Conservation (phyloP, 2,113 vertebrate genomes). For the Antidorcas marsupialis region DNA sequence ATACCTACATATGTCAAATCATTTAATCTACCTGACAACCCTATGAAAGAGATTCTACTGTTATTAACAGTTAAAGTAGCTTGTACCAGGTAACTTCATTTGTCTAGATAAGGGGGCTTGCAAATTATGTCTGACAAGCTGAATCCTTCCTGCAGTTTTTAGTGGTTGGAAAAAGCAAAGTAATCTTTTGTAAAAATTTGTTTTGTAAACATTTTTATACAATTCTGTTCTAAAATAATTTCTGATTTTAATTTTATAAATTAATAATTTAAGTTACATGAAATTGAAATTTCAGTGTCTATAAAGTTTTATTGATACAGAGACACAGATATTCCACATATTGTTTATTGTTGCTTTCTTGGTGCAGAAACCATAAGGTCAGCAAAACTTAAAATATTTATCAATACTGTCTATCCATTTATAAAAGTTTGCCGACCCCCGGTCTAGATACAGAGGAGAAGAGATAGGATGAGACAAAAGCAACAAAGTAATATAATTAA, state of each 20-base stretch:
- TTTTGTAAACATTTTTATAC: not conserved
- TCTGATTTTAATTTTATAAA: not conserved
- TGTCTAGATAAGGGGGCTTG: not conserved
- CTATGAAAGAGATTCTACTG: not conserved
- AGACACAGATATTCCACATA: not conserved
- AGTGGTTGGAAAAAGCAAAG: not conserved
- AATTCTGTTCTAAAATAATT: not conserved
- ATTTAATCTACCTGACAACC: not conserved
- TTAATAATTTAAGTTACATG: not conserved
- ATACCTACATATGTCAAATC: not conserved
- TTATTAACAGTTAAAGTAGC: not conserved
- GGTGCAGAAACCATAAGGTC: not conserved
- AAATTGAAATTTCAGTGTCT: not conserved
- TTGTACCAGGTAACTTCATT: not conserved
- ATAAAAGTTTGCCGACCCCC: not conserved
- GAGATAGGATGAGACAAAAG: not conserved
- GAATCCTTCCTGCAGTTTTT: not conserved
- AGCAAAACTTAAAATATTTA: not conserved
- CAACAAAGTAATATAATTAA: not conserved
- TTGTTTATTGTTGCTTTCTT: slow-evolving; percentile 26
- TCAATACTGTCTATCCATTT: not conserved
- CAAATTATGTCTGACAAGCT: not conserved
- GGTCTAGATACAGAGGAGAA: not conserved
- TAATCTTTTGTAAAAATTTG: not conserved
- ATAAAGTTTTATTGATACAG: not conserved